A percentile compares a stretch with the other conserved stretches of the same genome.
These are phyloP conservation scores for Oryctes rhinoceros DNA, from an alignment of 1,140 invertebrate species.

Conservation along the genomic window DNA sequence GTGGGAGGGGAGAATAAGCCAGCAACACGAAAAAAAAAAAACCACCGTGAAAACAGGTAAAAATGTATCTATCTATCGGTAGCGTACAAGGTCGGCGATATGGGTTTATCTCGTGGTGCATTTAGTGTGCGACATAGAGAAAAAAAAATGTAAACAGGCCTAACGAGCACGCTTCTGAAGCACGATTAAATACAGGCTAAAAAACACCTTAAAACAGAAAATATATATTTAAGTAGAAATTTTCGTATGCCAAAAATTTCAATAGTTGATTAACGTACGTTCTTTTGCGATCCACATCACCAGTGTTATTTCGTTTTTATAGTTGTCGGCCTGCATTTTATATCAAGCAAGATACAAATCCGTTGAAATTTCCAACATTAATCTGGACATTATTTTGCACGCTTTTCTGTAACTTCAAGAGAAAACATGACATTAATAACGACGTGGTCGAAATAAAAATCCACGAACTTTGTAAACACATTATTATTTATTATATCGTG, in stretches of 20 bases:
- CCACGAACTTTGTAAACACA: not conserved
- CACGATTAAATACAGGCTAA: not conserved
- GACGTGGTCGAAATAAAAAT: constrained; percentile 6
- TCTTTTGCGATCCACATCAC: not conserved
- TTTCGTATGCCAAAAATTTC: too few relatives aligned
- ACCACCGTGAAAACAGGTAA: constrained; percentile 17
- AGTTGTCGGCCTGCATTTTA: not conserved
- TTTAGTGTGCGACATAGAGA: not conserved
- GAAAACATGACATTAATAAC: constrained; percentile 22
- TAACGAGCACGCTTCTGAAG: not conserved
- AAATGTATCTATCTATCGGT: constrained; percentile 3
- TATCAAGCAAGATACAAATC: not conserved
- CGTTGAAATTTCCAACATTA: not conserved
- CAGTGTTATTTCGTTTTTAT: not conserved
- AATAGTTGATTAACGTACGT: not conserved
- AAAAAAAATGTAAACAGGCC: not conserved
- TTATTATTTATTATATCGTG: not conserved
- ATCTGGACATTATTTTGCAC: not conserved
- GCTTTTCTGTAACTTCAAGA: not conserved
- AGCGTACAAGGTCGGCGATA: constrained; percentile 6
- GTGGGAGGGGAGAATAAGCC: too few relatives aligned
- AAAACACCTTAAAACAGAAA: not conserved
- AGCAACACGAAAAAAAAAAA: not conserved
- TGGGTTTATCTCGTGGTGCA: constrained; percentile 9
- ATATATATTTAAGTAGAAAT: not conserved